phyloP scores from a whole-genome alignment of 2,888 invertebrate genomes.

The Scelioninae gen. 2 region DNA sequence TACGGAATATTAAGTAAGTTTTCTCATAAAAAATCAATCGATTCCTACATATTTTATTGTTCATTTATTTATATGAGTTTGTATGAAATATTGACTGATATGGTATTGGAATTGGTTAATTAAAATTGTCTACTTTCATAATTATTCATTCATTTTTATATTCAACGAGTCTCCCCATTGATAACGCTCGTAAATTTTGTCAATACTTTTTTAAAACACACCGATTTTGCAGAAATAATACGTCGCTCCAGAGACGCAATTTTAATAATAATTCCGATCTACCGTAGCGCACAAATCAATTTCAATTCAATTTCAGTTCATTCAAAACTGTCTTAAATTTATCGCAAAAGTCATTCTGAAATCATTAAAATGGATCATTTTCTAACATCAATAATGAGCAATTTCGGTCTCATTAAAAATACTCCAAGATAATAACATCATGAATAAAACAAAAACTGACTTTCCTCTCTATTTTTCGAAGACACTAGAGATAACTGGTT shows the following conservation, averaged over 20 bases:
- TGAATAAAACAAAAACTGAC: conserved; percentile 6
- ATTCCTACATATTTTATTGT: conserved; percentile 7
- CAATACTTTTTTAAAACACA: too few species aligned
- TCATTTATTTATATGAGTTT: background rate
- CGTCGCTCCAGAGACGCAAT: background rate
- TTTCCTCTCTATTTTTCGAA: conserved; percentile 7
- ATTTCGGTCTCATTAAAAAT: conserved; percentile 1
- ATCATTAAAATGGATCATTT: conserved; percentile 9
- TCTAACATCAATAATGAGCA: conserved; percentile 3
- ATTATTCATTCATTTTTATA: background rate
- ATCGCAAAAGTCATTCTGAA: background rate
- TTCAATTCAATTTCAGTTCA: background rate
- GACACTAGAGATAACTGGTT: conserved; percentile 29
- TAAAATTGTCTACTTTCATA: conserved; percentile 1
- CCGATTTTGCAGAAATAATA: too few species aligned
- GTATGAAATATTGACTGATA: background rate
- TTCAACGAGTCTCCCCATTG: too few species aligned
- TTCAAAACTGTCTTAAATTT: background rate
- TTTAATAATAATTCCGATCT: conserved; percentile 10
- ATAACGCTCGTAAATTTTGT: too few species aligned
- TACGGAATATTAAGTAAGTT: conserved; percentile 18
- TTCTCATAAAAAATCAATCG: background rate
- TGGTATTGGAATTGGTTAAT: too few species aligned
- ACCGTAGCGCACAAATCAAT: background rate
- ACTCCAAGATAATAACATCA: conserved; percentile 1